These are phyloP conservation scores for Trinectes maculatus DNA, from an alignment of 2,113 vertebrate genomes.

Conservation along the genomic window DNA sequence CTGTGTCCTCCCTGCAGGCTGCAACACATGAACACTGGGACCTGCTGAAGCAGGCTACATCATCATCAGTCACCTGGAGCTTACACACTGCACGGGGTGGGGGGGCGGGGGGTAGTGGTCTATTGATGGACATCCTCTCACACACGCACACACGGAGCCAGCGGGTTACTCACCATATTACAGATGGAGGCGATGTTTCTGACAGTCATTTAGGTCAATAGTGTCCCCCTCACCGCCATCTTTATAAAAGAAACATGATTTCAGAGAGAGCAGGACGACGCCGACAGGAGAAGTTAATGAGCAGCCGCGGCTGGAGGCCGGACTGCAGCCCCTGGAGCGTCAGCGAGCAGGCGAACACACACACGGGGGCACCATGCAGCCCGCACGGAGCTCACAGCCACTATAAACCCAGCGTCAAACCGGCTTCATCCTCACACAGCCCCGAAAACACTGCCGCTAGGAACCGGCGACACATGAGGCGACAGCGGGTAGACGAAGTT, in stretches of 20 bases:
- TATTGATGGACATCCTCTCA: conserved; percentile 10
- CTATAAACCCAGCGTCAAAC: conserved; percentile 19
- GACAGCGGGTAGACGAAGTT: conserved; percentile 56
- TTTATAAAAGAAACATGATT: conserved; percentile 88
- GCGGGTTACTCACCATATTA: conserved; percentile 95
- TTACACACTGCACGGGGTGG: background rate
- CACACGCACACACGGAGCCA: conserved; percentile 12
- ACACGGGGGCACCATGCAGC: conserved; percentile 60
- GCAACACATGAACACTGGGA: too few relatives aligned
- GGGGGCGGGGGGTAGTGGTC: background rate
- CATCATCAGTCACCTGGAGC: too few relatives aligned
- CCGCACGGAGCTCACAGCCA: conserved; percentile 25
- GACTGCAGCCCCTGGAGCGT: conserved; percentile 68
- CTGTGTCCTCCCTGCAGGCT: background rate
- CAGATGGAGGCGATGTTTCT: conserved; percentile 99
- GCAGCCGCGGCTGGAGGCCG: conserved; percentile 77
- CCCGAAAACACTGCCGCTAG: background rate
- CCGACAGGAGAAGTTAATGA: conserved; percentile 50
- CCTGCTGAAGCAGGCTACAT: too few relatives aligned
- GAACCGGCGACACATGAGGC: conserved; percentile 23
- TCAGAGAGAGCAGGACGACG: conserved; percentile 40
- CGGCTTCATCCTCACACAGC: conserved; percentile 50
- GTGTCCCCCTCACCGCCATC: conserved; percentile 91
- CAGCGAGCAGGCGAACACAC: conserved; percentile 52
- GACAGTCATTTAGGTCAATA: conserved; percentile 99